Percentiles rank a stretch among this genome's conserved stretches.
Evolutionary conservation across 2,888 invertebrate species (phyloP).

Genomic region (Phasia obesa): DNA sequence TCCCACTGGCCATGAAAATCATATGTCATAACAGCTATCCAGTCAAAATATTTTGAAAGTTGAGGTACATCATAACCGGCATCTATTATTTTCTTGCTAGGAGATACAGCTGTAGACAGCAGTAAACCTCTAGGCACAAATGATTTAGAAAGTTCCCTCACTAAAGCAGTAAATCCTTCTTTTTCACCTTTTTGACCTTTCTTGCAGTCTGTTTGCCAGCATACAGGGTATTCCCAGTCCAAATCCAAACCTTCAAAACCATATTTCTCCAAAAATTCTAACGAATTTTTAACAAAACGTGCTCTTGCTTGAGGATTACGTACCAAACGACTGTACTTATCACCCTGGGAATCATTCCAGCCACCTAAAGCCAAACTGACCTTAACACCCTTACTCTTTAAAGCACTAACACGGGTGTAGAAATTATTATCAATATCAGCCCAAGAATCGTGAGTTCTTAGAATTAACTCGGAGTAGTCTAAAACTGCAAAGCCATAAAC

Average conservation of each 20-base stretch:
- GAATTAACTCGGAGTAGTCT: constrained; percentile 89
- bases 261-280: constrained; percentile 90
- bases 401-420: constrained; percentile 91
- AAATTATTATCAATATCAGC: constrained; percentile 94
- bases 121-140: constrained; percentile 87
- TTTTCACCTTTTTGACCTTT: constrained; percentile 93
- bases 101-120: constrained; percentile 92
- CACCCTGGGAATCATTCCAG: constrained; percentile 96
- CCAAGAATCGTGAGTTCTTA: constrained; percentile 94
- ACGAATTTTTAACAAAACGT: constrained; percentile 88
- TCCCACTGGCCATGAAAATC: constrained; percentile 97
- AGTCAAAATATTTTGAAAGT: constrained; percentile 89
- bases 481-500: constrained; percentile 97
- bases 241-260: constrained; percentile 96
- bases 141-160: constrained; percentile 87
- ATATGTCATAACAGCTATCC: constrained; percentile 96
- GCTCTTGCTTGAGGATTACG: constrained; percentile 88
- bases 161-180: constrained; percentile 88
- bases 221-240: constrained; percentile 95
- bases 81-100: constrained; percentile 93
- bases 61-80: constrained; percentile 92
- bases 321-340: constrained; percentile 93
- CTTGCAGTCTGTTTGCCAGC: constrained; percentile 90
- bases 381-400: constrained; percentile 91
- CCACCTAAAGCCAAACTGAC: constrained; percentile 95